Conservation (phyloP, 2,888 invertebrate genomes). For the Trichopria drosophilae region DNA sequence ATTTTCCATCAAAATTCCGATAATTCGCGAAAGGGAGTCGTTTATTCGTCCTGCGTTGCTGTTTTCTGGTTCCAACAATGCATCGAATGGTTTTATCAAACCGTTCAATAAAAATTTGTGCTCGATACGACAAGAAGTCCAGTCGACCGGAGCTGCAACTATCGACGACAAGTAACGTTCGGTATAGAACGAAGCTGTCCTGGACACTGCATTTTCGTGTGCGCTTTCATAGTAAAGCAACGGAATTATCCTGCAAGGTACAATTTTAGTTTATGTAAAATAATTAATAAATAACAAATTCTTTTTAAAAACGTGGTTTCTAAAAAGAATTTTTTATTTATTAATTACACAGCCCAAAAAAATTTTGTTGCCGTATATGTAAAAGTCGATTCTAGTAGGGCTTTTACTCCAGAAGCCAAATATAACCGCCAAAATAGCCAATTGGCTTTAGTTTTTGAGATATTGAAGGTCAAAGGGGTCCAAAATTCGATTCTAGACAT, state of each 20-base stretch:
- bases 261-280: not conserved
- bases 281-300: not conserved
- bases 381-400: too few species aligned
- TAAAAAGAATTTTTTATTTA: too few species aligned
- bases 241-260: conserved; percentile 59
- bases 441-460: too few species aligned
- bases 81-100: conserved; percentile 61
- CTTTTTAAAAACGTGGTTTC: too few species aligned
- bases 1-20: conserved; percentile 60
- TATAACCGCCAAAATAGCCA: too few species aligned
- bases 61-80: conserved; percentile 46
- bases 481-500: too few species aligned
- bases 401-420: too few species aligned
- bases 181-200: conserved; percentile 59
- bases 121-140: conserved; percentile 32
- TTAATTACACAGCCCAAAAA: too few species aligned
- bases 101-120: conserved; percentile 59
- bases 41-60: conserved; percentile 51
- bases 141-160: conserved; percentile 33
- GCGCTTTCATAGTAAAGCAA: conserved; percentile 59
- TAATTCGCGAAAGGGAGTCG: conserved; percentile 63
- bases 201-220: conserved; percentile 62
- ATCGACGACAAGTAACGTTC: conserved; percentile 50
- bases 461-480: too few species aligned
- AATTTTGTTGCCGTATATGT: too few species aligned